These are phyloP conservation scores for Aspidoscelis tigris DNA, from an alignment of 2,113 vertebrate genomes.

Conservation along the genomic window DNA sequence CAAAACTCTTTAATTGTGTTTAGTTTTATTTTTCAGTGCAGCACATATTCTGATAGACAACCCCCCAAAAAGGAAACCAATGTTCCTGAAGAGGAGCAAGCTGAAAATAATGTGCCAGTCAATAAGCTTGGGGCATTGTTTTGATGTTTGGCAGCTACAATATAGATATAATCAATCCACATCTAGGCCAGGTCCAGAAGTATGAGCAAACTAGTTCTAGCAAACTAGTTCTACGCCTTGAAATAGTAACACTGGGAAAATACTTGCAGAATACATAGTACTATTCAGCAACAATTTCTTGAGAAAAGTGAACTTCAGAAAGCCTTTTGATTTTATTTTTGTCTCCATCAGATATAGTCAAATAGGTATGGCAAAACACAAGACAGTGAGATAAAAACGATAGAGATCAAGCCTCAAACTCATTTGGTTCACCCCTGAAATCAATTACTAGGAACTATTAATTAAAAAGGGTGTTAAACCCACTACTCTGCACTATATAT, in stretches of 20 bases:
- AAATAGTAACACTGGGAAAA: not conserved
- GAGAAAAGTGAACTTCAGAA: not conserved
- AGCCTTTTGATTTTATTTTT: not conserved
- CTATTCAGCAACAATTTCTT: not conserved
- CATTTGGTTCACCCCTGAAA: not conserved
- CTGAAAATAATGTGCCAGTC: not conserved
- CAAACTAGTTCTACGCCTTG: not conserved
- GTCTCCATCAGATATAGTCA: not conserved
- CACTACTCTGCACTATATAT: constrained; percentile 2
- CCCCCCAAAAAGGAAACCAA: not conserved
- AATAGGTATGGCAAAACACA: not conserved
- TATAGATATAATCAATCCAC: not conserved
- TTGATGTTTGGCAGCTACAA: not conserved
- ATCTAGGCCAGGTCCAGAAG: not conserved
- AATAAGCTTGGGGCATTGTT: not conserved
- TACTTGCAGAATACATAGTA: not conserved
- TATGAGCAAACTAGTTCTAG: not conserved
- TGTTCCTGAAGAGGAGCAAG: not conserved
- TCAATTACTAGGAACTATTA: not conserved
- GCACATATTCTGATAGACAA: not conserved
- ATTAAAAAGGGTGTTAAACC: not conserved
- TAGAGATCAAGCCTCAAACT: not conserved
- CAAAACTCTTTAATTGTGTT: not conserved
- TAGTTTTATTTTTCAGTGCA: not conserved
- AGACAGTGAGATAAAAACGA: not conserved